phyloP scores from a whole-genome alignment of 1,140 invertebrate species.

The Sogatella furcifera region DNA sequence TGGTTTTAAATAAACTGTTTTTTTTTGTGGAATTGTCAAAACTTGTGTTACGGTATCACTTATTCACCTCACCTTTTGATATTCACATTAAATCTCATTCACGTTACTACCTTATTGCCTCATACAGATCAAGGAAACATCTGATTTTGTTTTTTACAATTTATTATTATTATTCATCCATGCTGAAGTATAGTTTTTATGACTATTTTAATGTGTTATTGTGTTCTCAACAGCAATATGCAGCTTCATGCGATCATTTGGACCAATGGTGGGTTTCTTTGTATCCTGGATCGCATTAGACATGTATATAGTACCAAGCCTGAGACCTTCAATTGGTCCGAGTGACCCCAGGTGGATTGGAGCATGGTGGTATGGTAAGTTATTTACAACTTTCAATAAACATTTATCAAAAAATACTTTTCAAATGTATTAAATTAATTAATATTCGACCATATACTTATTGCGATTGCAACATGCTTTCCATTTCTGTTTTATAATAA shows the following conservation, averaged over 20 bases:
- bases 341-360: constrained; percentile 33
- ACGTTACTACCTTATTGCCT: no score
- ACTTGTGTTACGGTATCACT: no score
- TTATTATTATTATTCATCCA: no score
- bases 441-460: neutral
- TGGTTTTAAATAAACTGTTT: no score
- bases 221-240: constrained; percentile 24
- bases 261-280: constrained; percentile 29
- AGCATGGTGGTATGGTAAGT: constrained; percentile 34
- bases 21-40: no score
- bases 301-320: constrained; percentile 16
- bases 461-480: neutral
- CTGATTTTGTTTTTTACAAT: no score
- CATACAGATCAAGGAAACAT: no score
- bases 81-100: no score
- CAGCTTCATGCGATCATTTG: constrained; percentile 26
- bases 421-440: neutral
- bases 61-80: no score
- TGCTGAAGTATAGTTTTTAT: no score
- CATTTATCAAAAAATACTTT: neutral
- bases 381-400: neutral
- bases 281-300: constrained; percentile 20
- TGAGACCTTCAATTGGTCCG: constrained; percentile 20
- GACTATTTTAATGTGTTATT: neutral
- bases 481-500: neutral